Conservation (phyloP, 2,888 invertebrate species). For the Leuctra nigra region DNA sequence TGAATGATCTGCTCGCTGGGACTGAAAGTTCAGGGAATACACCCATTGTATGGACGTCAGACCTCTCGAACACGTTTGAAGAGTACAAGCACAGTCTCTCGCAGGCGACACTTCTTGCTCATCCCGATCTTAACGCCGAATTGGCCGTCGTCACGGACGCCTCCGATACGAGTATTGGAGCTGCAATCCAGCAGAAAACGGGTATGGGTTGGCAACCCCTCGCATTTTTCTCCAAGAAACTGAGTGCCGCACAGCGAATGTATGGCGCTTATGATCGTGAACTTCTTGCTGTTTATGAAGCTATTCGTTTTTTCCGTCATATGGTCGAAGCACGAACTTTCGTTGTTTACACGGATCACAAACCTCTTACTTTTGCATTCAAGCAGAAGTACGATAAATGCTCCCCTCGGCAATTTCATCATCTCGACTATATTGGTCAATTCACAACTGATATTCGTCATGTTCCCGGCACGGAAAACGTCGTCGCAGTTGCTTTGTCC, state of each 20-base stretch:
- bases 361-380: constrained; percentile 6
- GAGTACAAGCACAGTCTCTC: too few relatives aligned
- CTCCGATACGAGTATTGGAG: too few relatives aligned
- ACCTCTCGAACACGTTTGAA: too few relatives aligned
- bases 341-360: constrained; percentile 11
- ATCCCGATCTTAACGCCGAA: too few relatives aligned
- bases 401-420: constrained; percentile 7
- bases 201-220: constrained; percentile 26
- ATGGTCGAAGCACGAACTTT: constrained; percentile 35
- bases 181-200: constrained; percentile 35
- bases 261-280: constrained; percentile 40
- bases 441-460: constrained; percentile 17
- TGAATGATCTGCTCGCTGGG: too few relatives aligned
- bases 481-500: constrained; percentile 11
- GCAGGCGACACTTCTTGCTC: too few relatives aligned
- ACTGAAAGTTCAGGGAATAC: too few relatives aligned
- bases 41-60: too few relatives aligned
- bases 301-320: constrained; percentile 36
- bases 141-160: too few relatives aligned
- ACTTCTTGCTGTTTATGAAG: constrained; percentile 37
- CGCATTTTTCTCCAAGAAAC: constrained; percentile 28
- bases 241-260: constrained; percentile 32
- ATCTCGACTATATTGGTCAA: constrained; percentile 12
- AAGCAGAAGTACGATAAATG: background rate
- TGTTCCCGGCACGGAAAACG: background rate